phyloP scores from a whole-genome alignment of 2,113 vertebrate genomes.

The Sialia sialis region DNA sequence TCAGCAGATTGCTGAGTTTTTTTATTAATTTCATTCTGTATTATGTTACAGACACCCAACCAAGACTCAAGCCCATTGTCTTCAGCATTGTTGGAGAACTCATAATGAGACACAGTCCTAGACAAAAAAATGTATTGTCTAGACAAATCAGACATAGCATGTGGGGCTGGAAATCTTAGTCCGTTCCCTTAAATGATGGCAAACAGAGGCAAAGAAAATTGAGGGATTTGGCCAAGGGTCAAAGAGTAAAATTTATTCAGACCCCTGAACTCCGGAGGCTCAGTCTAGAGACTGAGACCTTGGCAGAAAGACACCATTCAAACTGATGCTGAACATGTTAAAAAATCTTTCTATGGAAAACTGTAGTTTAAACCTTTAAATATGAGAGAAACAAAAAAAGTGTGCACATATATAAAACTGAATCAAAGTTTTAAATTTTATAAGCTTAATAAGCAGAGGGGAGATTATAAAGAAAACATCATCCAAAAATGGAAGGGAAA shows the following conservation, averaged over 20 bases:
- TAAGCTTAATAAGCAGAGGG: neutral
- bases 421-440: neutral
- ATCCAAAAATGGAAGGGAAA: neutral
- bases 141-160: slow-evolving; percentile 61
- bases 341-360: neutral
- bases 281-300: neutral
- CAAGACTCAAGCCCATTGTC: slow-evolving; percentile 49
- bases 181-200: slow-evolving; percentile 25
- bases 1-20: slow-evolving; percentile 29
- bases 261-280: neutral
- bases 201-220: slow-evolving; percentile 33
- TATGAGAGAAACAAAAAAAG: neutral
- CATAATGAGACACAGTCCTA: slow-evolving; percentile 51
- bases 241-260: neutral
- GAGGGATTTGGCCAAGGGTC: slow-evolving; percentile 7
- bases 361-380: neutral
- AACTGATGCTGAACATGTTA: neutral
- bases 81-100: slow-evolving; percentile 26
- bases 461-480: neutral
- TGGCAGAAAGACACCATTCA: neutral
- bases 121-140: slow-evolving; percentile 62
- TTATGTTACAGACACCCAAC: slow-evolving; percentile 48
- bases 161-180: slow-evolving; percentile 34
- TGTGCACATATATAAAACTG: fast-evolving
- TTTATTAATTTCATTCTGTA: slow-evolving; percentile 37